Evolutionary conservation across 2,888 invertebrate species (phyloP), one percentile per base, ranked within the genome.

Genomic region (Meiosimyza decipiens): DNA sequence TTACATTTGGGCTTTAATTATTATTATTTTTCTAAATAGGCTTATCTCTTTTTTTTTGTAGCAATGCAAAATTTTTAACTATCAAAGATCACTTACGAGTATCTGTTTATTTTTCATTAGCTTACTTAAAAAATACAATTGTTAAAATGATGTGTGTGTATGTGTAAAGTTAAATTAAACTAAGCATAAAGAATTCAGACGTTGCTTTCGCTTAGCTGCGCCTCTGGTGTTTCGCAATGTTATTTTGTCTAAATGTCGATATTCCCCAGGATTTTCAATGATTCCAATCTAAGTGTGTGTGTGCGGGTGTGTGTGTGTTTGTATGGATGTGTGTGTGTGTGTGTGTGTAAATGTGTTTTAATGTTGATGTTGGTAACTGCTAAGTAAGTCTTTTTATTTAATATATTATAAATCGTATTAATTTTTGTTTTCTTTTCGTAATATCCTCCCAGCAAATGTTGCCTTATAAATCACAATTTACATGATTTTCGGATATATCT

Each of bases 401-500:
- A 67, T 67, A 57, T 40, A 67, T 65, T 67, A 54, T 67, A 49
- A 67, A 57, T 67, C 57, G 67, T 22, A 47, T 22, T 57, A 67
- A 49, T 16, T 57, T 40, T 40, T 40, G 9, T 40, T 40, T 40
- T 40, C 40, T 40, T 40, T 6, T 40, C 40, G 40, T 40, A 40
- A 40, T 40, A 40, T 16, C 67, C 18, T 28, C 16, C 40, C 33
- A 54, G 55, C 49, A 67, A 49, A 47, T 65, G 22, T 33, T 49
- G 57, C 49, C 49, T 57, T 9, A 40, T 28, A 57, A 40, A 47
- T 40, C 33, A 28, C 40, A 40, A 33, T 40, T 40, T 55, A 54
- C 57, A 65, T 62, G 11, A 16, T 33, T 62, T n/a, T 16, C 33
- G 75, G 73, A 76, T 74, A 73, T 73, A 73, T 65, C 59, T n/a